Percentiles rank a stretch among this genome's conserved stretches.
Evolutionary conservation across 2,797 vertebrate species (phyloP).

Genomic region (Gobio occitaniae): DNA sequence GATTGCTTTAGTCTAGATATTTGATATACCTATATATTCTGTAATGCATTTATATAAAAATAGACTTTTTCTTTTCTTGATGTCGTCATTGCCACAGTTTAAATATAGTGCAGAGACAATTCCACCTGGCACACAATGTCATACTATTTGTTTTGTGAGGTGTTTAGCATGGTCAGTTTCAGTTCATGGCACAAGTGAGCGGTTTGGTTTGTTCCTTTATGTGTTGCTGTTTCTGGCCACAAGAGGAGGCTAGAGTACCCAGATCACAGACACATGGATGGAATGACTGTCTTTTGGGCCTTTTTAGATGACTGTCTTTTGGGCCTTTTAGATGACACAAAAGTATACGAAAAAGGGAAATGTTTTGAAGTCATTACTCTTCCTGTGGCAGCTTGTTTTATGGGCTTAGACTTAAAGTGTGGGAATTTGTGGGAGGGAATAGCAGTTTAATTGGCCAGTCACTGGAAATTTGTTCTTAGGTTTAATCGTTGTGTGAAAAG

Average conservation of each 20-base stretch:
- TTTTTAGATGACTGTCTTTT: too few species aligned
- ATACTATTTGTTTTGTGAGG: constrained; percentile 1
- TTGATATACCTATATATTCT: background rate
- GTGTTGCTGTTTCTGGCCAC: constrained; percentile 45
- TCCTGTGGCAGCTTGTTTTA: constrained; percentile 42
- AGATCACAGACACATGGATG: background rate
- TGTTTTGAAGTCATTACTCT: constrained; percentile 28
- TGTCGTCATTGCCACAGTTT: background rate
- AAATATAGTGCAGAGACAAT: background rate
- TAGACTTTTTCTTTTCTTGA: background rate
- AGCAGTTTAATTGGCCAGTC: constrained; percentile 5
- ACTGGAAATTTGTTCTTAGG: background rate
- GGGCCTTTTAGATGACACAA: background rate
- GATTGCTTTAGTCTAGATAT: background rate
- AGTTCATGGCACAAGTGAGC: constrained; percentile 12
- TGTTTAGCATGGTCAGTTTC: background rate
- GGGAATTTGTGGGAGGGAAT: constrained; percentile 8
- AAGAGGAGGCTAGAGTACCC: constrained; percentile 55
- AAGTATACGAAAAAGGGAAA: background rate
- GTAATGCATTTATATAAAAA: background rate
- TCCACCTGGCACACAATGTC: background rate
- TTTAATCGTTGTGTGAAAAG: constrained; percentile 19
- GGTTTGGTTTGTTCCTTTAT: background rate
- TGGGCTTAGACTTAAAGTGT: background rate
- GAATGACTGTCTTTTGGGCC: background rate